Base-by-base conservation (phyloP, 2,888 invertebrate species). In the Bedellia somnulentella region DNA sequence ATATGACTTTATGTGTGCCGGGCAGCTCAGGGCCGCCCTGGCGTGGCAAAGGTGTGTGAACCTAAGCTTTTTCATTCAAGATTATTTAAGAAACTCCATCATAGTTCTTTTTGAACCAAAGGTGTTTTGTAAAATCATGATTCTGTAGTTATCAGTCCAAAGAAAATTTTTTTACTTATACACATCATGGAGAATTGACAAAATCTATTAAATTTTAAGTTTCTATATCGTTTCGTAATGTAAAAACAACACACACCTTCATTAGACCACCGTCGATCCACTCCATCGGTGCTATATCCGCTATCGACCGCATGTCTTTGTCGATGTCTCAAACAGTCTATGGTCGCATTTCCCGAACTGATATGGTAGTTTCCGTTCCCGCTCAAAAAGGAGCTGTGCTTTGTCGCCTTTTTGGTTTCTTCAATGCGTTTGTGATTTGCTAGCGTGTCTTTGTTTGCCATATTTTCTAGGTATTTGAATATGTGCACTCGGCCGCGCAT, bases 401-500 rank as follows among this genome's bases (percentile, higher is more conserved):
- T 63, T 32, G 68, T 46, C 27, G 70, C 57, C 38, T 60, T 60
- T 59, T 64, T 57, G 51, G 62, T 71, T 45, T 70, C 78, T 54
- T 67, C 80, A 47, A 58, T 55, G 48, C 73, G 63, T 67, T 68
- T 58, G 63, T 68, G 66, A 46, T 66, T 49, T 43, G 67, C 70
- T 36, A 66, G 46, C 39, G 60, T 61, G 48, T 76, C 81, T 62
- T 87, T 89, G 51, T 83, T 82, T 27, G 93, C 90, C 73, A 92
- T 89, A 51, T 87, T 87, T 60, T 94, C 93, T 43, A 96, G 79
- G 71, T 89, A 94, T 63, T 95, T 95, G 79, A 94, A 94, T 47
- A 96, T 91, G 66, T 96, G 95, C 52, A 93, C 90, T 52, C 92
- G 83, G 45, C 96, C 95, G 59, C 93, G 85, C 68, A 87, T 87